Base-by-base conservation (phyloP, 1,140 invertebrate species). In the Drosophila teissieri region DNA sequence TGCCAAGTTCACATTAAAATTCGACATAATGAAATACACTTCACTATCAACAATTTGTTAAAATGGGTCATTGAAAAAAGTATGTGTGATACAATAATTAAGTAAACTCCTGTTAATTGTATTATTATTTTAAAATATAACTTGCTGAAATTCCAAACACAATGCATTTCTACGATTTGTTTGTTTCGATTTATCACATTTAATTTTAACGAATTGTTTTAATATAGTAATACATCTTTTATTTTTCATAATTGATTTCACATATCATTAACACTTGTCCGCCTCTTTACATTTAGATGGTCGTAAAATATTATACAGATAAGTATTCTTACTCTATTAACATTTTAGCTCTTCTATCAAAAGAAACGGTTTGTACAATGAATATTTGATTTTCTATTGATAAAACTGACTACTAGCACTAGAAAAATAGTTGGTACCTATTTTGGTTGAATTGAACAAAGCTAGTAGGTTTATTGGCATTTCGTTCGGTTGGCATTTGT, bases 161-260 rank as follows among this genome's bases (percentile, higher is more conserved):
- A 2, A 17, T 73, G 39, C 10, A 61, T 49, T 14, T 14, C 10
- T 3, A 37, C 46, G 58, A 39, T 74, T 15, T 40, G 39, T 2
- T 3, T 3, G 8, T 8, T 44, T 83, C 37, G 49, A 80, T 73
- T 77, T 89, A 88, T 88, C 83, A 88, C 83, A 88, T 88, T 89
- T 86, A 86, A 86, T 88, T 63, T 65, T 51, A 77, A 77, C 56
- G 58, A 15, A 73, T 80, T 78, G 57, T 88, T 67, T 73, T 19
- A 19, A 19, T 31, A 58, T 58, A 48, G 36, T 70, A 72, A 57
- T 69, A 34, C 48, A 4, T 63, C 17, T 64, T 57, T 68, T 42
- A 49, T 19, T 31, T 56, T 39, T 34, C 15, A n/a, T 19, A 27
- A 14, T 31, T 24, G 7, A 56, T 80, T 68, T 46, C 22, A 39